Evolutionary conservation across 2,888 invertebrate genomes (phyloP).

Genomic region (Chirona hameri): DNA sequence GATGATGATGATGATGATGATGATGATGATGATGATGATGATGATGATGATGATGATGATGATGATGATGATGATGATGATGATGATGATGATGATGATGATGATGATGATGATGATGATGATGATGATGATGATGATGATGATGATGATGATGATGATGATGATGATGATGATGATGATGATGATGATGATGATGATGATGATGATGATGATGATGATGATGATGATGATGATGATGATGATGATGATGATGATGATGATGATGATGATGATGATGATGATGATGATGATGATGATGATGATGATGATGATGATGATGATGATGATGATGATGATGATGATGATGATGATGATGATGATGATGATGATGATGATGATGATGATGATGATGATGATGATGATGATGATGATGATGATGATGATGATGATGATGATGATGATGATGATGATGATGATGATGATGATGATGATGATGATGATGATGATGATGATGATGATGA

Average conservation of each 20-base stretch:
- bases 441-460: constrained; percentile 22
- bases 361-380: constrained; percentile 22
- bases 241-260: constrained; percentile 22
- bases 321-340: constrained; percentile 22
- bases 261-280: constrained; percentile 22
- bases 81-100: constrained; percentile 22
- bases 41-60: constrained; percentile 22
- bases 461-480: constrained; percentile 22
- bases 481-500: constrained; percentile 22
- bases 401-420: constrained; percentile 22
- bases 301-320: constrained; percentile 9
- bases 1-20: constrained; percentile 22
- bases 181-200: constrained; percentile 22
- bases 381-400: constrained; percentile 22
- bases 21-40: constrained; percentile 22
- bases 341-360: constrained; percentile 22
- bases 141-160: constrained; percentile 10
- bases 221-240: constrained; percentile 22
- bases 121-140: constrained; percentile 22
- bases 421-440: constrained; percentile 22
- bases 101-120: constrained; percentile 22
- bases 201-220: constrained; percentile 22
- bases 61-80: constrained; percentile 22
- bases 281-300: constrained; percentile 22
- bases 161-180: constrained; percentile 22